A percentile compares a stretch with the other conserved stretches of the same genome.
These are phyloP conservation scores for Ochotona princeps DNA, from an alignment of 2,113 vertebrate genomes.

Conservation along the genomic window DNA sequence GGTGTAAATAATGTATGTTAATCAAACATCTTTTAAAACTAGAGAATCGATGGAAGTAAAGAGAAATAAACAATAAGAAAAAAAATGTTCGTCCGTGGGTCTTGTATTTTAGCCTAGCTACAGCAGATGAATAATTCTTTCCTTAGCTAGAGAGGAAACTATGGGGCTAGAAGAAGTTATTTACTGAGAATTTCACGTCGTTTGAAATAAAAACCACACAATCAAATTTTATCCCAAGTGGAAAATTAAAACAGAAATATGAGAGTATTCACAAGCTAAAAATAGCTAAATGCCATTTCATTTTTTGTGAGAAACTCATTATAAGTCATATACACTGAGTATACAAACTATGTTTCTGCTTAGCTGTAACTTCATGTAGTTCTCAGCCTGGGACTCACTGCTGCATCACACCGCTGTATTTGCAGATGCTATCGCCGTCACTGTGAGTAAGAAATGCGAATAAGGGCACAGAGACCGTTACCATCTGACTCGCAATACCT, in stretches of 20 bases:
- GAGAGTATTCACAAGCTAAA: background rate
- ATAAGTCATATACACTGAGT: background rate
- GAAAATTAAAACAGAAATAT: constrained; percentile 48
- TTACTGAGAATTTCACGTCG: constrained; percentile 56
- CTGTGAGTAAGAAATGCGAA: background rate
- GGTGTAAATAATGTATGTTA: no score
- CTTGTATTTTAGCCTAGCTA: background rate
- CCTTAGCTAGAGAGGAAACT: constrained; percentile 7
- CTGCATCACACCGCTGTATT: background rate
- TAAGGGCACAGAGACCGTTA: background rate
- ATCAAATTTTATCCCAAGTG: background rate
- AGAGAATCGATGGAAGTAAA: no score
- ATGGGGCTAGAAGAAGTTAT: background rate
- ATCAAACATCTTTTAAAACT: no score
- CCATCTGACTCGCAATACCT: background rate
- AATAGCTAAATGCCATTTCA: background rate
- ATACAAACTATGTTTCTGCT: background rate
- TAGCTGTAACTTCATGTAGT: background rate
- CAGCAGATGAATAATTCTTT: constrained; percentile 48
- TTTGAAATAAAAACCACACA: constrained; percentile 47
- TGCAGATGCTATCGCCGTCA: background rate
- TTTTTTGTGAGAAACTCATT: background rate
- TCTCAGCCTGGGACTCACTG: background rate
- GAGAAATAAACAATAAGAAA: no score
- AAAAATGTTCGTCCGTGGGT: background rate